These are phyloP conservation scores for Petaurus breviceps DNA, from an alignment of 2,113 vertebrate genomes.

Conservation along the genomic window DNA sequence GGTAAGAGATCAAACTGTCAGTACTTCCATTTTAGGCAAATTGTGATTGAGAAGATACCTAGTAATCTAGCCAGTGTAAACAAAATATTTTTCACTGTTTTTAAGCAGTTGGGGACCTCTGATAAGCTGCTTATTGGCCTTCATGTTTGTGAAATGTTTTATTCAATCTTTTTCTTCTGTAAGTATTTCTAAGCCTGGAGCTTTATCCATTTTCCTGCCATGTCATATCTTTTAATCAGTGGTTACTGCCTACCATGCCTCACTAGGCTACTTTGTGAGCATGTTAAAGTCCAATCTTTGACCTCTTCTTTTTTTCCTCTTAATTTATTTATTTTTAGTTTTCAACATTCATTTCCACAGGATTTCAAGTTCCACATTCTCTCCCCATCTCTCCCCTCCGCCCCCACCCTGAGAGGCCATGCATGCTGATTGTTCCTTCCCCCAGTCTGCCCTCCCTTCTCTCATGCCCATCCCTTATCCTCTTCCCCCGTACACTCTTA, in stretches of 20 bases:
- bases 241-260: background rate
- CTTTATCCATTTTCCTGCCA: background rate
- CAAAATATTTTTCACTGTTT: conserved; percentile 4
- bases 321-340: too few species aligned
- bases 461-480: too few species aligned
- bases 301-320: too few species aligned
- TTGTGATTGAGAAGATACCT: background rate
- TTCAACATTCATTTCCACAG: too few species aligned
- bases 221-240: background rate
- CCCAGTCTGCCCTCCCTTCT: too few species aligned
- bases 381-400: too few species aligned
- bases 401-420: too few species aligned
- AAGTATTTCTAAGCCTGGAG: background rate
- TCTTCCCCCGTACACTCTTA: too few species aligned
- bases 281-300: conserved; percentile 8
- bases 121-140: conserved; percentile 1
- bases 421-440: too few species aligned
- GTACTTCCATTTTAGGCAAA: background rate
- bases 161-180: background rate
- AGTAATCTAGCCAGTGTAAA: background rate
- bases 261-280: background rate
- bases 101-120: background rate
- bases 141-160: background rate
- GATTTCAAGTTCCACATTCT: too few species aligned
- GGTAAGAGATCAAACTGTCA: background rate